These are phyloP conservation scores for Xanthorhoe designata DNA, from an alignment of 2,888 invertebrate species.

Conservation along the genomic window DNA sequence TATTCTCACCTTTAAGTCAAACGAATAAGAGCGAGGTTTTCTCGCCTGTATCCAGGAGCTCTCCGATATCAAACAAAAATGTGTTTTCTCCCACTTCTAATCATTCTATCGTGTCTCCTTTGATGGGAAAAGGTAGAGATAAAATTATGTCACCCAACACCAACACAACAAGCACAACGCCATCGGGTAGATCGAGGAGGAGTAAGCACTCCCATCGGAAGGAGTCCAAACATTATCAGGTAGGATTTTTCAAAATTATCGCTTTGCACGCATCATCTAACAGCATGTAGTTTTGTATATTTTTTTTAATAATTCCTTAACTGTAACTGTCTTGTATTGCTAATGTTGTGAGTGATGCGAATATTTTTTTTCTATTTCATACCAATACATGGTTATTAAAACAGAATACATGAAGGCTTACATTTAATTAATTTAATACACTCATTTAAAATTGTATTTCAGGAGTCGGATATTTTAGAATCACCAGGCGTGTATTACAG, in stretches of 20 bases:
- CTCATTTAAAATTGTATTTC: slow-evolving; percentile 47
- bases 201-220: slow-evolving; percentile 87
- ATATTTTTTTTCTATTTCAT: background rate
- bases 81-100: slow-evolving; percentile 80
- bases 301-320: slow-evolving; percentile 28
- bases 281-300: slow-evolving; percentile 53
- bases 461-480: slow-evolving; percentile 93
- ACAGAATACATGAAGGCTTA: background rate
- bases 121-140: slow-evolving; percentile 73
- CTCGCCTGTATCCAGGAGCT: slow-evolving; percentile 79
- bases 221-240: slow-evolving; percentile 90
- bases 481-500: slow-evolving; percentile 93
- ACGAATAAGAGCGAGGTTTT: slow-evolving; percentile 82
- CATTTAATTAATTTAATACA: too few species aligned
- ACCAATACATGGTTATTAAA: too few species aligned
- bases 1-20: slow-evolving; percentile 82
- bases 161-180: slow-evolving; percentile 83
- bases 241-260: slow-evolving; percentile 56
- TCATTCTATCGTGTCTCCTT: slow-evolving; percentile 76
- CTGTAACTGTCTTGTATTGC: too few species aligned
- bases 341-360: too few species aligned
- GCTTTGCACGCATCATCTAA: slow-evolving; percentile 59
- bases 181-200: slow-evolving; percentile 84
- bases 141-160: slow-evolving; percentile 78
- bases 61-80: slow-evolving; percentile 78